Conservation (phyloP, 2,888 invertebrate genomes). For the Epinotia ramella region DNA sequence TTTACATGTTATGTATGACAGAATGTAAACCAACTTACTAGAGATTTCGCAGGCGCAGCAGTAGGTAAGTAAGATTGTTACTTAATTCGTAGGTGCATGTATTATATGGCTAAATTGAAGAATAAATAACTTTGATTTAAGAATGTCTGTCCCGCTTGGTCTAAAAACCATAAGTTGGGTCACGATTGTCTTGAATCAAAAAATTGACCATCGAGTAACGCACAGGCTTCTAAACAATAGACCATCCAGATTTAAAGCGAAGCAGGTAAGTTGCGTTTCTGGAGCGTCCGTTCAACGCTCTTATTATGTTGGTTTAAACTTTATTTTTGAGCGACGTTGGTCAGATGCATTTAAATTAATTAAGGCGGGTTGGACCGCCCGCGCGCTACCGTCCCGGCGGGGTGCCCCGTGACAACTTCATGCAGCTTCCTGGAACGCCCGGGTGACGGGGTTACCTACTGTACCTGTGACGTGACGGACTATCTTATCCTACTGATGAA, state of each 20-base stretch:
- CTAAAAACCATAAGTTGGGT: neutral
- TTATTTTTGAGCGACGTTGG: constrained; percentile 55
- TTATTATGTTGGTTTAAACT: neutral
- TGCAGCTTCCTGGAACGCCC: constrained; percentile 77
- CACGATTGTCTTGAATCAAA: neutral
- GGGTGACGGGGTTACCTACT: constrained; percentile 52
- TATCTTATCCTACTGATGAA: constrained; percentile 7
- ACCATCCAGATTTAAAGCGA: constrained; percentile 47
- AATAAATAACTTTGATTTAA: neutral
- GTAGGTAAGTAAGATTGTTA: too few relatives aligned
- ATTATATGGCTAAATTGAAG: too few relatives aligned
- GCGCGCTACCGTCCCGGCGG: constrained; percentile 79
- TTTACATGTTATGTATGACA: neutral
- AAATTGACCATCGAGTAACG: constrained; percentile 5
- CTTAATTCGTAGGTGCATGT: too few relatives aligned
- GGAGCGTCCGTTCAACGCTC: neutral
- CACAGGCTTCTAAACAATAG: constrained; percentile 28
- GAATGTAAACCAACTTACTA: neutral
- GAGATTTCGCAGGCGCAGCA: neutral
- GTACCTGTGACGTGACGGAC: constrained; percentile 51
- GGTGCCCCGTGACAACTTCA: constrained; percentile 79
- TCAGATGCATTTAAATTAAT: constrained; percentile 82
- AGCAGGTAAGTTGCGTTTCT: constrained; percentile 62
- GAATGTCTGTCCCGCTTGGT: neutral
- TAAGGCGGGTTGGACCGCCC: constrained; percentile 79